phyloP scores from a whole-genome alignment of 2,113 vertebrate species.

The Phoenicopterus ruber region DNA sequence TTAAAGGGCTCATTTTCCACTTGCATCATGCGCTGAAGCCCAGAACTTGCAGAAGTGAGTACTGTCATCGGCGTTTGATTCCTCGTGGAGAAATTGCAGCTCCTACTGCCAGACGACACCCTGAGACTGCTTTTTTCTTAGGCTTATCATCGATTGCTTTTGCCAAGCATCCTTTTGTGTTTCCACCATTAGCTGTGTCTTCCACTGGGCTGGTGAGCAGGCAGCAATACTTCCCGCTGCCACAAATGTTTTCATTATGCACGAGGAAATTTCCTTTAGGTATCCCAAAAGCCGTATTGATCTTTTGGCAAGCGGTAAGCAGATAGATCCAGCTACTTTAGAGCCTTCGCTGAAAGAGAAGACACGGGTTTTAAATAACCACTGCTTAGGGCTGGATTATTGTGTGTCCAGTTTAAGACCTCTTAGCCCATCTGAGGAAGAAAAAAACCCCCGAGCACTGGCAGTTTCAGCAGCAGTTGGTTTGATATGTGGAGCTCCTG shows the following conservation, averaged over 20 bases:
- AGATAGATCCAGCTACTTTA: background rate
- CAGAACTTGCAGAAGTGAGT: background rate
- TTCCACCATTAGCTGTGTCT: background rate
- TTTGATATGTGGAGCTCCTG: background rate
- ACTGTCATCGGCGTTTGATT: fast-evolving
- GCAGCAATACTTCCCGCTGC: background rate
- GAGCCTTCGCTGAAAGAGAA: background rate
- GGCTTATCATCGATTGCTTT: background rate
- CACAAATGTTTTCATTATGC: background rate
- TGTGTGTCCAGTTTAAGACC: background rate
- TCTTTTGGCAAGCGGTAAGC: background rate
- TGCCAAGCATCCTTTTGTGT: background rate
- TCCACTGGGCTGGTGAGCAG: background rate
- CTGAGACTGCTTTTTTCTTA: background rate
- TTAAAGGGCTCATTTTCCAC: background rate
- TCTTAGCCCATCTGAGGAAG: background rate
- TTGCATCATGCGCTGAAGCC: fast-evolving
- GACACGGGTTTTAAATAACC: background rate
- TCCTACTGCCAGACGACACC: fast-evolving
- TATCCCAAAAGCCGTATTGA: background rate
- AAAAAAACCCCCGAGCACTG: fast-evolving
- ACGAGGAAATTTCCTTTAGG: background rate
- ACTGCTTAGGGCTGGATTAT: background rate
- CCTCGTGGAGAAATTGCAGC: background rate
- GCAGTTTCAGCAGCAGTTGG: background rate